Base-by-base conservation (phyloP, 2,113 vertebrate species). In the Blennius ocellaris region DNA sequence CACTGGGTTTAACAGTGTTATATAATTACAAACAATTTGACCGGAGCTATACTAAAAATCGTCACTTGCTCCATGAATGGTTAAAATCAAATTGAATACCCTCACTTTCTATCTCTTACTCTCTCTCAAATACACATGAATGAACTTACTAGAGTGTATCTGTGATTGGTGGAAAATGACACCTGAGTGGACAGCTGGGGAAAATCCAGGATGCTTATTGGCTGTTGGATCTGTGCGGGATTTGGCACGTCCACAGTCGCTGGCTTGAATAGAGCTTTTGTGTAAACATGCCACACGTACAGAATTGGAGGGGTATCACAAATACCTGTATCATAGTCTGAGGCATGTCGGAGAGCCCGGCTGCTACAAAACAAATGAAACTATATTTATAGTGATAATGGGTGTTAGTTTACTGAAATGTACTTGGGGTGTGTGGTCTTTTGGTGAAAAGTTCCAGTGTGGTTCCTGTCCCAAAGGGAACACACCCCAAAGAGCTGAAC, bases 81-180 rank as follows among this genome's bases (percentile, higher is more conserved):
- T 30, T 30, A 30, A 30, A 30, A 30, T 30, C 21, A 30, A 30
- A 4, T 2, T 30, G 21, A 30, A 30, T 30, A 30, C 21, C 21
- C 21, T 30, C 21, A 30, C 4, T 30, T 30, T 30, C 21, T 30
- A 30, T 41, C 59, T 57, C n/a, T 44, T 21, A 54, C 53, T 44
- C 14, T 58, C 40, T 63, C 12, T 47, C 55, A 40, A 67, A 52
- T 10, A 65, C 38, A 61, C 59, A 72, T 16, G 12, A 59, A 56
- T 15, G 52, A 17, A 52, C 62, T 56, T 48, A 44, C 49, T 0
- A 8, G 63, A 40, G 15, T 66, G 56, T 0, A 0, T 54, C 60
- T 51, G 48, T 49, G 72, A 90, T 90, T 88, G 88, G 90, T 54
- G 37, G 9, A 80, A 45, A 85, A 64, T 68, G 70, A 85, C 88